Percentiles rank a stretch among this genome's conserved stretches.
These are phyloP conservation scores for Sipha maydis DNA, from an alignment of 2,888 invertebrate species.

Conservation along the genomic window DNA sequence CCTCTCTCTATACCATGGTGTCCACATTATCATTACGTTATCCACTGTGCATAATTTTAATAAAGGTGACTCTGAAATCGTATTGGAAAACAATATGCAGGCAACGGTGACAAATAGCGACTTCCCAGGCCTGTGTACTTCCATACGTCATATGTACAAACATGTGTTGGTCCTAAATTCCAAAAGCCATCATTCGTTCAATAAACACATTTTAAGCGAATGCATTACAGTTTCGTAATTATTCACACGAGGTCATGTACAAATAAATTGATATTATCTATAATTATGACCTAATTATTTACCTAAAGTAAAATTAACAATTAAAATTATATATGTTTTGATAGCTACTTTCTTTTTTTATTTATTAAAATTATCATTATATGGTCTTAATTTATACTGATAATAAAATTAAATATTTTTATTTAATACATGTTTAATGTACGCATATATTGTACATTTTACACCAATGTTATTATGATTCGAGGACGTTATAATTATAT, in stretches of 20 bases:
- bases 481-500: background rate
- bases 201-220: background rate
- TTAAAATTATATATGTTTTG: background rate
- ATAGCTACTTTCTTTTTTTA: background rate
- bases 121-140: background rate
- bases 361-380: background rate
- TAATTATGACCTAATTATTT: too few relatives aligned
- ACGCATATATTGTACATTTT: too few relatives aligned
- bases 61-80: conserved; percentile 38
- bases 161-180: background rate
- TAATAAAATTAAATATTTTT: too few relatives aligned
- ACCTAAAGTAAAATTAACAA: background rate
- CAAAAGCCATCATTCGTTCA: background rate
- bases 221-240: background rate
- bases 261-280: background rate
- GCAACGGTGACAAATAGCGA: conserved; percentile 26
- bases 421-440: too few relatives aligned
- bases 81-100: conserved; percentile 47
- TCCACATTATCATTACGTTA: conserved; percentile 30
- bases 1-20: conserved; percentile 20
- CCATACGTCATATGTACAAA: background rate
- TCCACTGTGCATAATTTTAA: conserved; percentile 49
- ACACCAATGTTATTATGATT: background rate
- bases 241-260: background rate
- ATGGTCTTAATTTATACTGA: background rate